Evolutionary conservation across 2,888 invertebrate genomes (phyloP).

Genomic region (Acleris holmiana): DNA sequence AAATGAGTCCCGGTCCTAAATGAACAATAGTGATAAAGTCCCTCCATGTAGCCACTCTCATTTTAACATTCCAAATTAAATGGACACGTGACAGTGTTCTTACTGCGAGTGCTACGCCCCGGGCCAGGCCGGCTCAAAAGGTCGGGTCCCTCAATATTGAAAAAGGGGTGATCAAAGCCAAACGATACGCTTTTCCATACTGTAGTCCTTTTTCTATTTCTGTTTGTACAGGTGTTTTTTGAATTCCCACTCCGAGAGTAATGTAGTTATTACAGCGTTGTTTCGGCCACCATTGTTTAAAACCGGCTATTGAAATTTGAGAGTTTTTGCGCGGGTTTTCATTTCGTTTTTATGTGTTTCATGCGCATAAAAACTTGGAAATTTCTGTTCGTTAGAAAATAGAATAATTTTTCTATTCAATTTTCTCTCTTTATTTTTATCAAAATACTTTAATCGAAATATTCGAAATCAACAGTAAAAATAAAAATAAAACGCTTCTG

Average conservation of each 20-base stretch:
- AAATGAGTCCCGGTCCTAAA: conserved; percentile 51
- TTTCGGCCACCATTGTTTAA: conserved; percentile 38
- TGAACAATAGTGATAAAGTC: conserved; percentile 56
- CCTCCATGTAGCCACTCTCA: conserved; percentile 48
- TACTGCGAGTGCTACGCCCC: conserved; percentile 52
- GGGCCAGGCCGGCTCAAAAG: conserved; percentile 66
- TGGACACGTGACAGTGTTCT: conserved; percentile 65
- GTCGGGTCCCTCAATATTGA: conserved; percentile 69
- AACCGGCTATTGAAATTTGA: conserved; percentile 43
- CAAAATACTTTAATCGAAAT: no score
- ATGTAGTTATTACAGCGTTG: conserved; percentile 56
- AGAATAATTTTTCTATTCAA: no score
- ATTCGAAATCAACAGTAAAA: no score
- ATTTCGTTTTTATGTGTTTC: conserved; percentile 32
- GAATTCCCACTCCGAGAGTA: conserved; percentile 53
- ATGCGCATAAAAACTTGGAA: background rate
- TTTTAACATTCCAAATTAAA: conserved; percentile 70
- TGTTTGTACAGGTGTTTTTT: conserved; percentile 69
- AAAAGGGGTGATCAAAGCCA: conserved; percentile 81
- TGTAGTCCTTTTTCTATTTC: conserved; percentile 65
- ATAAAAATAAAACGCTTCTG: no score
- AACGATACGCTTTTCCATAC: conserved; percentile 72
- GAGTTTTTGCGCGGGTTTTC: conserved; percentile 8
- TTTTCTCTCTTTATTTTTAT: no score
- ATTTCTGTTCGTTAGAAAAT: no score